These are phyloP conservation scores for Sibirionetta formosa DNA, from an alignment of 2,797 vertebrate species.

Conservation along the genomic window DNA sequence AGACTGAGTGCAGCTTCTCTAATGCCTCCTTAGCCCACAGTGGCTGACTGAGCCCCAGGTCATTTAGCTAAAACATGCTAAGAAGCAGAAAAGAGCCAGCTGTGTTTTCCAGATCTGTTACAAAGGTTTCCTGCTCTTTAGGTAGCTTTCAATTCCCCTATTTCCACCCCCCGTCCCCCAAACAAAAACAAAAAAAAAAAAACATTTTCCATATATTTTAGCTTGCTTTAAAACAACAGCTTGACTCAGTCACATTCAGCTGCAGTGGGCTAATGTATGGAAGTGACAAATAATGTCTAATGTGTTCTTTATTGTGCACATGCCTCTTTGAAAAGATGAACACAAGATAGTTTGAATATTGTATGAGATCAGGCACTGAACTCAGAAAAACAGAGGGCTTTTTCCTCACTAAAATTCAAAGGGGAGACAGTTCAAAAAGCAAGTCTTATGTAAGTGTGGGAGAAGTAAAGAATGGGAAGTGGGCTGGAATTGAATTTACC, in stretches of 20 bases:
- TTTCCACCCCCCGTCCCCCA: too few relatives aligned
- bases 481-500: not conserved
- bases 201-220: not conserved
- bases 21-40: not conserved
- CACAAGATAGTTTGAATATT: not conserved
- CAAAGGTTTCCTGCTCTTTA: not conserved
- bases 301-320: not conserved
- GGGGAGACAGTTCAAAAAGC: not conserved
- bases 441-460: not conserved
- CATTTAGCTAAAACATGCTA: not conserved
- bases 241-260: not conserved
- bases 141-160: not conserved
- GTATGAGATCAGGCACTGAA: not conserved
- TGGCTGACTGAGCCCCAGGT: not conserved
- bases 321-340: conserved; percentile 16
- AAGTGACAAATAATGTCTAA: not conserved
- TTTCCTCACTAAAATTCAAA: not conserved
- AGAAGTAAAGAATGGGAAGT: not conserved
- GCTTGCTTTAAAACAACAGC: not conserved
- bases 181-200: too few relatives aligned
- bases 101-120: not conserved
- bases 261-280: accelerated
- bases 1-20: not conserved
- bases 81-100: not conserved
- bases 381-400: not conserved